Conservation (phyloP, 1,140 invertebrate species). For the Cryptotermes secundus region DNA sequence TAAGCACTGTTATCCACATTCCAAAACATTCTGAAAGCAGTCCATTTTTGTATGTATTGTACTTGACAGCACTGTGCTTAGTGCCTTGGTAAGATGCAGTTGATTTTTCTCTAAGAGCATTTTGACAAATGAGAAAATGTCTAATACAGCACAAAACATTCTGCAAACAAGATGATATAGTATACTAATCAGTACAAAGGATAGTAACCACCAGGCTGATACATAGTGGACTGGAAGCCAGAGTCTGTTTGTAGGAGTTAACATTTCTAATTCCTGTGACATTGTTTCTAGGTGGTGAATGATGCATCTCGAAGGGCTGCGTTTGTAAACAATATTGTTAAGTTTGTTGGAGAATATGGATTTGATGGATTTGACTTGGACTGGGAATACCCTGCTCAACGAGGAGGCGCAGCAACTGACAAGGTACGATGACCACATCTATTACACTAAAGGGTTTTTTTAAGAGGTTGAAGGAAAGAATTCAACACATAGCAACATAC, state of each 20-base stretch:
- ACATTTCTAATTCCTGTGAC: not conserved
- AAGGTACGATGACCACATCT: slow-evolving; percentile 44
- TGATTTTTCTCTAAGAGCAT: not conserved
- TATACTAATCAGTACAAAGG: not conserved
- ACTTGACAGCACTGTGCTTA: not conserved
- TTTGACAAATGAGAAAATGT: not conserved
- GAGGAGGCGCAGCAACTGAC: slow-evolving; percentile 57
- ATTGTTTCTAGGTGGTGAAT: slow-evolving; percentile 52
- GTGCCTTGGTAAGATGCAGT: not conserved
- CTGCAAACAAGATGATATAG: not conserved
- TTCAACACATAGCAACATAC: not conserved
- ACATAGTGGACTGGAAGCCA: not conserved
- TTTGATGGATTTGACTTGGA: slow-evolving; percentile 82
- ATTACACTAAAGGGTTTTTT: not conserved
- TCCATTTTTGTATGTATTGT: too few species aligned
- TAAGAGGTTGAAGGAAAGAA: not conserved
- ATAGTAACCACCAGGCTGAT: not conserved
- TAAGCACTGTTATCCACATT: too few species aligned
- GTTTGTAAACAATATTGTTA: slow-evolving; percentile 61
- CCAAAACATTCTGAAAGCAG: too few species aligned
- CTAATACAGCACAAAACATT: not conserved
- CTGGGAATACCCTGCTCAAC: slow-evolving; percentile 75
- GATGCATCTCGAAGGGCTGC: slow-evolving; percentile 51
- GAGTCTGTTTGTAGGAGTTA: not conserved
- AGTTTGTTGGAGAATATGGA: slow-evolving; percentile 60